Conservation (phyloP, 37 sponge, comb jelly and placozoan genomes). For the Lycopodina hypogea region DNA sequence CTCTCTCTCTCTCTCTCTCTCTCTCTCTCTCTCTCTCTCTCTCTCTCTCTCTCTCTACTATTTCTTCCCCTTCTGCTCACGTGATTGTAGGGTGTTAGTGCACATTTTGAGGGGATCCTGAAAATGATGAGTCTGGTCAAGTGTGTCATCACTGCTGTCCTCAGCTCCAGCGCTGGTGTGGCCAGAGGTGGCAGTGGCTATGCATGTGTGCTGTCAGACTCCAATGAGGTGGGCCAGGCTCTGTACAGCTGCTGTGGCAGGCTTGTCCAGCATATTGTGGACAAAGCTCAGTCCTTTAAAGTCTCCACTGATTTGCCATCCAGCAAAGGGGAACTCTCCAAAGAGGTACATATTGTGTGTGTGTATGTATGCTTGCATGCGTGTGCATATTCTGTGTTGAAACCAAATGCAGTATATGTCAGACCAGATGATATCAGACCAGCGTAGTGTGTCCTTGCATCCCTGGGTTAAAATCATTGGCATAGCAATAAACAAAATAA, state of each 20-base stretch:
- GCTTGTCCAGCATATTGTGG: slow-evolving; percentile 44
- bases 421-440: no score
- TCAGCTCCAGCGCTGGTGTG: background rate
- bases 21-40: no score
- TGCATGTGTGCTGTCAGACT: background rate
- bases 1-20: no score
- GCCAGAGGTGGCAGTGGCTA: slow-evolving; percentile 1
- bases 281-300: slow-evolving; percentile 1
- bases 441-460: no score
- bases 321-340: slow-evolving; percentile 17
- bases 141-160: background rate
- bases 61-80: no score
- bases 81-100: slow-evolving; percentile 42
- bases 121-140: slow-evolving; percentile 40
- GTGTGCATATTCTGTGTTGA: no score
- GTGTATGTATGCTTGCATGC: no score
- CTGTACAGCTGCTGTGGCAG: slow-evolving; percentile 43
- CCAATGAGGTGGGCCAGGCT: slow-evolving; percentile 18
- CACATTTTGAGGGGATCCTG: slow-evolving; percentile 48
- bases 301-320: background rate
- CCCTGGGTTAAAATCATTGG: no score
- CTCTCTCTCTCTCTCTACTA: no score
- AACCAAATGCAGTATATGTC: no score
- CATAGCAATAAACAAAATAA: no score
- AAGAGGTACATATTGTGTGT: no score